phyloP scores from a whole-genome alignment of 2,113 vertebrate genomes.

The Taurulus bubalis region DNA sequence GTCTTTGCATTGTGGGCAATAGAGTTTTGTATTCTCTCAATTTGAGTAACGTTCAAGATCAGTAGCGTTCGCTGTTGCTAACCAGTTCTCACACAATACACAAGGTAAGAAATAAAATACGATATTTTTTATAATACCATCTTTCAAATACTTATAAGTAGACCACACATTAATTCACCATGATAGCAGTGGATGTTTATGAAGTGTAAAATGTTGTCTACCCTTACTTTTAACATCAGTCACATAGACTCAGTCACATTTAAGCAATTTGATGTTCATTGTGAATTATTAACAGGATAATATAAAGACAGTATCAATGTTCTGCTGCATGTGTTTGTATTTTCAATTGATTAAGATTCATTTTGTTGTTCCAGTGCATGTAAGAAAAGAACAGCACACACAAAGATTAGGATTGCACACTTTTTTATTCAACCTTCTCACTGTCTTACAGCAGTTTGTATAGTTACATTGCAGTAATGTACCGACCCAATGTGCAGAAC shows the following conservation, averaged over 20 bases:
- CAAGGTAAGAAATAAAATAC: neutral
- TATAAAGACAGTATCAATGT: neutral
- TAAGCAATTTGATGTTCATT: neutral
- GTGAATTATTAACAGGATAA: neutral
- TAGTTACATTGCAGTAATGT: slow-evolving; percentile 9
- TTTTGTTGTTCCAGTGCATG: neutral
- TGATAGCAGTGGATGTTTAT: neutral
- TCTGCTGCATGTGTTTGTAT: neutral
- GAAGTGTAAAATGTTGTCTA: neutral
- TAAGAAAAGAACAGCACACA: neutral
- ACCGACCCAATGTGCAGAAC: slow-evolving; percentile 15
- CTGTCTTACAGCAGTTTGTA: slow-evolving; percentile 39
- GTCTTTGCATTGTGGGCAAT: slow-evolving; percentile 46
- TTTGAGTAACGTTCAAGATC: slow-evolving; percentile 53
- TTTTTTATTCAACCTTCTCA: slow-evolving; percentile 39
- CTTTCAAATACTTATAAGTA: neutral
- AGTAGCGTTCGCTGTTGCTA: neutral
- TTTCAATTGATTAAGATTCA: neutral
- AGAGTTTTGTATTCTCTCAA: neutral
- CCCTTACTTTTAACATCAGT: neutral
- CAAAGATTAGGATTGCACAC: slow-evolving; percentile 5
- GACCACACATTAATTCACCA: neutral
- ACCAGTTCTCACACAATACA: neutral
- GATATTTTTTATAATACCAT: neutral
- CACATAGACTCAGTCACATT: neutral